Conservation (phyloP, 2,113 vertebrate genomes). For the Sinocyclocheilus anshuiensis region DNA sequence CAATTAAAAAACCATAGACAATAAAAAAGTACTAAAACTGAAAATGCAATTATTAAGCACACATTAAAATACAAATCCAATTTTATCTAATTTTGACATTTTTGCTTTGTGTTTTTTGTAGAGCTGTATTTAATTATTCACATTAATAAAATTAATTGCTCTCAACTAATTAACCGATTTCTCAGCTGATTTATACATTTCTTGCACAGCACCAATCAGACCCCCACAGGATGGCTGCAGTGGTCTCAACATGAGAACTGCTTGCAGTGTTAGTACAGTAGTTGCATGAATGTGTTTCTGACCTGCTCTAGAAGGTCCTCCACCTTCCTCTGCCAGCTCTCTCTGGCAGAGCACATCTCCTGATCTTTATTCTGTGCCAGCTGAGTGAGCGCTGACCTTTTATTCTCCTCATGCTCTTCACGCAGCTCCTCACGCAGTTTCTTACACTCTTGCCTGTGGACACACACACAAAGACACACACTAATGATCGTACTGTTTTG, state of each 20-base stretch:
- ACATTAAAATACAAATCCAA: background rate
- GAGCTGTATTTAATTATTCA: background rate
- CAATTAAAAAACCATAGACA: too few species aligned
- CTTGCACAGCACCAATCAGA: background rate
- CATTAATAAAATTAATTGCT: background rate
- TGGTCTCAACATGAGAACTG: background rate
- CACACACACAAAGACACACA: conserved; percentile 51
- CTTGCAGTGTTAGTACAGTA: background rate
- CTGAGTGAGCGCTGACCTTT: conserved; percentile 85
- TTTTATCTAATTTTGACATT: background rate
- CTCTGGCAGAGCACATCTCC: conserved; percentile 86
- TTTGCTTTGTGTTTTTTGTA: background rate
- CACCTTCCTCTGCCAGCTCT: conserved; percentile 97
- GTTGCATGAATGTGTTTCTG: conserved; percentile 8
- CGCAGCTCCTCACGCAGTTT: conserved; percentile 93
- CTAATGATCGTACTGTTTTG: conserved; percentile 22
- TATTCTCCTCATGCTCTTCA: conserved; percentile 92
- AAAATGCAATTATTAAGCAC: background rate
- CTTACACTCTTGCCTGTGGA: conserved; percentile 90
- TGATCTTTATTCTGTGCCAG: conserved; percentile 89
- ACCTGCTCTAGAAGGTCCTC: conserved; percentile 98
- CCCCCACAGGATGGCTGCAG: background rate
- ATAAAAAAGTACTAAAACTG: background rate
- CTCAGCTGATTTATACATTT: background rate
- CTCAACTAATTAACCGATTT: background rate